Percentiles rank a stretch among this genome's conserved stretches.
Evolutionary conservation across 2,888 invertebrate genomes (phyloP).

Genomic region (Camponotus fellah): DNA sequence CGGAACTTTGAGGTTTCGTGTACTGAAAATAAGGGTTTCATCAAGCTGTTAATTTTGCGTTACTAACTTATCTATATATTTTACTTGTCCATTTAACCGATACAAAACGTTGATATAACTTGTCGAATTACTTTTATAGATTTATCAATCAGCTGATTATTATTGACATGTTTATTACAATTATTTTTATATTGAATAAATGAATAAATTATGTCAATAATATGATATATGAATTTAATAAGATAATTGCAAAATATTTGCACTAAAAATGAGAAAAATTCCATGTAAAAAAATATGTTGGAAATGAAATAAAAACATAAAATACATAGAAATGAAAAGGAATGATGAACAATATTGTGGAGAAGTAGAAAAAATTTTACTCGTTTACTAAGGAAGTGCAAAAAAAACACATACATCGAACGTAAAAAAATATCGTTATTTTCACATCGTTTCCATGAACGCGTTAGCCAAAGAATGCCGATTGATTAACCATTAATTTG

Average conservation of each 20-base stretch:
- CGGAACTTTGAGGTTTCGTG: background rate
- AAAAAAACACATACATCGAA: background rate
- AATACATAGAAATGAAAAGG: background rate
- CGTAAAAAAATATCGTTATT: background rate
- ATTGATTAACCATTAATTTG: constrained; percentile 6
- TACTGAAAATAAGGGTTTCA: background rate
- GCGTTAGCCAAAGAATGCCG: background rate
- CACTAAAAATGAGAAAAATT: background rate
- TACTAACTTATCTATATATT: background rate
- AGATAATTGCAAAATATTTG: background rate
- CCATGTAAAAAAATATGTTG: background rate
- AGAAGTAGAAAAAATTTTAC: constrained; percentile 7
- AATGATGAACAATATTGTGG: background rate
- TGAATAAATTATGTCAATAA: background rate
- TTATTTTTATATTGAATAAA: background rate
- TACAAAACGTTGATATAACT: background rate
- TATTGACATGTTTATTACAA: background rate
- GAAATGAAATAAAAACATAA: background rate
- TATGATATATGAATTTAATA: background rate
- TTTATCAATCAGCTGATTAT: background rate
- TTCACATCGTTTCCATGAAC: background rate
- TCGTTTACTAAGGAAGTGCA: background rate
- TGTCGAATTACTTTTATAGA: background rate
- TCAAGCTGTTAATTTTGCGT: background rate
- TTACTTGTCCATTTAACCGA: background rate